Evolutionary conservation across 2,113 vertebrate genomes (phyloP), one percentile per base, ranked within the genome.

Genomic region (Malurus alboscapulatus): DNA sequence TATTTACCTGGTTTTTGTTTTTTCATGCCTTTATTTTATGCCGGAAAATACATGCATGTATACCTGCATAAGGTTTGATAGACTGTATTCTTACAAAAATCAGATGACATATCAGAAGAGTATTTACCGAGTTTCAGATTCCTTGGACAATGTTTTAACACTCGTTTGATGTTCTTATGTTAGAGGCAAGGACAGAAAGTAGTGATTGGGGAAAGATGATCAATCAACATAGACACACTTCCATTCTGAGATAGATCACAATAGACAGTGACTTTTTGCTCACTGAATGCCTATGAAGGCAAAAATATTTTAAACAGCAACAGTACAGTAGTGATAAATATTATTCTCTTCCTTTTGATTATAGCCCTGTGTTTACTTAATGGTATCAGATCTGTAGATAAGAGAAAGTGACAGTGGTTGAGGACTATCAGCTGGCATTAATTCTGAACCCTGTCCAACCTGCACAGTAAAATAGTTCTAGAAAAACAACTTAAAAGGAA

Each of bases 41-140:
- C 32, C 38, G 8, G 20, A 45, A 80, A 83, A 68, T 72, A 8
- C 4, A 26, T 44, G 14, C 8, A 30, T 24, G 7, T 53, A 27
- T 66, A 27, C 17, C 48, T 34, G 25, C 9, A n/a, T 14, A 32
- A 42, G 8, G 40, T 34, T 15, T 65, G 34, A 36, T 55, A 13
- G 5, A 5, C 20, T 55, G 2, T 71, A 11, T 77, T 80, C 32
- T 14, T 59, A 6, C 20, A 59, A 76, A 68, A 59, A 47, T 22
- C n/a, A 25, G 19, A 27, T 38, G 0, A 3, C 0, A 0, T 62
- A 51, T 57, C 25, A 67, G 40, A 85, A 66, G 6, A n/a, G 10
- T 54, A 19, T 47, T 67, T 59, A 40, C 16, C 47, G 24, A 42
- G 42, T 72, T 71, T 76, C 45, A 55, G 15, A 47, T 68, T 88